Evolutionary conservation across 2,888 invertebrate genomes (phyloP), one percentile per base, ranked within the genome.

Genomic region (Gasteruption jaculator): DNA sequence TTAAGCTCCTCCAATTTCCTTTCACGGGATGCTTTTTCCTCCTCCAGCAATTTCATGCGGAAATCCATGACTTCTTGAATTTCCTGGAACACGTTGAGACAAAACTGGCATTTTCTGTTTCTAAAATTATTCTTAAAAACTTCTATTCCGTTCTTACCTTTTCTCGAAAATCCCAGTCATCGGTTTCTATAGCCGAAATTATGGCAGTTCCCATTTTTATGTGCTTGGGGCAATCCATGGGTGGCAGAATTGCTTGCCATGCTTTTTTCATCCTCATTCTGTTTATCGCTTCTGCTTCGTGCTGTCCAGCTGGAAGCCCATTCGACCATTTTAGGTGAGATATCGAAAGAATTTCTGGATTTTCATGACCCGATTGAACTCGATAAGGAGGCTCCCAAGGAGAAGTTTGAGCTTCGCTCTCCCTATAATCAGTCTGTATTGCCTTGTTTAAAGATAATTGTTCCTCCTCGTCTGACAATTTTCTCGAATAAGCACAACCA

Each of bases 121-220:
- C 4, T 15, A 18, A 1, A 49, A 40, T 27, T 31, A 46, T 38
- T 18, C 22, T 40, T 39, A 41, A 36, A 36, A 7, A n/a, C n/a
- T n/a, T n/a, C n/a, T n/a, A n/a, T n/a, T n/a, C n/a, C n/a, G n/a
- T n/a, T n/a, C 24, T 61, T 58, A 85, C 85, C 50, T 83, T 79
- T 63, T 91, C 90, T 45, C 91, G 77, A 38, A 86, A 83, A 7
- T 85, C 77, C 90, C 90, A 91, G 60, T 90, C 84, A 53, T 88
- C 84, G 45, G 82, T 78, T 68, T 91, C 91, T 49, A 91, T 78
- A n/a, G 86, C 85, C 34, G 79, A 80, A 48, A 91, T 77, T 56
- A 89, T 79, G n/a, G 73, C 73, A 10, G 78, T 74, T 3, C 83
- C 73, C 35, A 75, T 73, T 56, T 81, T 80, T 60, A 80, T 79